Conservation (phyloP, 2,113 vertebrate species). For the Hippolais icterina region DNA sequence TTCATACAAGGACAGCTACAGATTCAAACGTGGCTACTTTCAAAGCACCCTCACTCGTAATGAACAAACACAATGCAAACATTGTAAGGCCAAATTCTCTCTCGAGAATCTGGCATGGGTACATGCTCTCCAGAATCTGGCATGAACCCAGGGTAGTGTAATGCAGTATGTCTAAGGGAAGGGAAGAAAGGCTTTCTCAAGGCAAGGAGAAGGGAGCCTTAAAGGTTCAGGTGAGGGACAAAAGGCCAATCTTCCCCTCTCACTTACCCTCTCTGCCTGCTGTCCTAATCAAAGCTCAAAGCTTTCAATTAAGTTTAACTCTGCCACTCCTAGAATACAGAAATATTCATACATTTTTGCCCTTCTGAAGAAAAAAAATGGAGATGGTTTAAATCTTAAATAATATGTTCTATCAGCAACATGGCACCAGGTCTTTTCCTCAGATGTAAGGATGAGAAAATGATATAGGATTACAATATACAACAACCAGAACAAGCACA, state of each 20-base stretch:
- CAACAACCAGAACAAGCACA: neutral
- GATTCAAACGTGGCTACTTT: neutral
- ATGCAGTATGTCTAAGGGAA: neutral
- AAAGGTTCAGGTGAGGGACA: neutral
- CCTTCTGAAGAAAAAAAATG: neutral
- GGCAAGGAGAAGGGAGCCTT: neutral
- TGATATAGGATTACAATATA: neutral
- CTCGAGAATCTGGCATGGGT: neutral
- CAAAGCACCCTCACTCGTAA: neutral
- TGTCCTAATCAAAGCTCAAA: neutral
- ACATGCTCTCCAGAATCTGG: neutral
- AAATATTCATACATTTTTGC: neutral
- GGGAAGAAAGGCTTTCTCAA: neutral
- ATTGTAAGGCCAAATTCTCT: constrained; percentile 5
- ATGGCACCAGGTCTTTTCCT: neutral
- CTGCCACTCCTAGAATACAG: neutral
- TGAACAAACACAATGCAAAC: constrained; percentile 6
- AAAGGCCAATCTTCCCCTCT: neutral
- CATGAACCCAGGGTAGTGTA: neutral
- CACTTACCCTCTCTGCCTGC: neutral
- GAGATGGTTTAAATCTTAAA: neutral
- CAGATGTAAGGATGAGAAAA: neutral
- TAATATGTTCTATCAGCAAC: neutral
- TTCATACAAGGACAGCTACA: neutral
- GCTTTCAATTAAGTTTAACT: neutral